Evolutionary conservation across 1,140 invertebrate genomes (phyloP), one percentile per base, ranked within the genome.

Genomic region (Brevipalpus yothersi): DNA sequence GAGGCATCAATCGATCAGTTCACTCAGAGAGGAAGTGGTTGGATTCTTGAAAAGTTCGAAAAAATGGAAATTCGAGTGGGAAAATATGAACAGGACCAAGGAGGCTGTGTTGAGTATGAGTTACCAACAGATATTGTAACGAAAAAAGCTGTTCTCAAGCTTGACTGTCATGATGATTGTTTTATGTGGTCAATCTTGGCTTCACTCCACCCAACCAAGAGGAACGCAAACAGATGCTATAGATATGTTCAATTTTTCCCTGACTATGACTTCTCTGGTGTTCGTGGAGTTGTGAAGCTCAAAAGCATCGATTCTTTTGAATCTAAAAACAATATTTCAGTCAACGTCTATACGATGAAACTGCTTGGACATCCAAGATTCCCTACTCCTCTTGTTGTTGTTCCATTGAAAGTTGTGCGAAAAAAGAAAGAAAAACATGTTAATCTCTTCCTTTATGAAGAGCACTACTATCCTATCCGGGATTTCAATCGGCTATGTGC

Each of bases 111-210:
- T n/a, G 15, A 13, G 5, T 13, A n/a, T 15, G 19, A 15, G 19
- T 15, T 49, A 49, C 47, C 47, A 8, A 13, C 8, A 11, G 7
- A 7, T 11, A 7, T 49, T 8, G 7, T 11, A 15, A 8, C 15
- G 15, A 49, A 49, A 17, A 49, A 49, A 49, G 19, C 15, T 15
- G 15, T 49, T 7, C 15, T 49, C 19, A n/a, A 13, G 19, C 47
- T 17, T n/a, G 7, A 11, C 15, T 49, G 47, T 42, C 42, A 60
- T 45, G 58, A 58, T 40, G 42, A 58, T 43, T 63, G 62, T 43
- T 63, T 63, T 17, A 54, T 49, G 53, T 63, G 59, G 59, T 31
- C 56, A 21, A 53, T 62, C 39, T 41, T 62, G 31, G 17, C 47
- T 13, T 17, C 56, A n/a, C 17, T 59, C 2, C 41, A 62, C 40